phyloP scores from a whole-genome alignment of 2,113 vertebrate genomes.

The Barbus barbus region DNA sequence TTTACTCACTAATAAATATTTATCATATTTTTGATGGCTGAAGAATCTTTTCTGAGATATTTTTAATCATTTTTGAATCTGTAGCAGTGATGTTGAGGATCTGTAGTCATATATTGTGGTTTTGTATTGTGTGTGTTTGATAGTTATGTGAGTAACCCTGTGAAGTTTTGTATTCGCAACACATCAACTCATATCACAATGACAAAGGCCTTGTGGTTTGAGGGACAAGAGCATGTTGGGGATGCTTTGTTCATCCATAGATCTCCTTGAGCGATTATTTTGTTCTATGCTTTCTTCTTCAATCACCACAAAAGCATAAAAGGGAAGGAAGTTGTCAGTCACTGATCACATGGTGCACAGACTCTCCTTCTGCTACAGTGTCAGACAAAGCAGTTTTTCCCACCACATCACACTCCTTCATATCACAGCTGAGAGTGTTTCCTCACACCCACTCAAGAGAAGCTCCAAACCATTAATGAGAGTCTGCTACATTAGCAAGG shows the following conservation, averaged over 20 bases:
- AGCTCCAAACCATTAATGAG: neutral
- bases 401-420: conserved; percentile 8
- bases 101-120: neutral
- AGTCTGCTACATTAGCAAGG: neutral
- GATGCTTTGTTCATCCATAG: neutral
- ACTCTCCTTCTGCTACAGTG: neutral
- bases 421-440: neutral
- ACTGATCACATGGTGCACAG: conserved; percentile 26
- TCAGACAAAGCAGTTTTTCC: neutral
- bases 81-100: neutral
- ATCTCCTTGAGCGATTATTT: neutral
- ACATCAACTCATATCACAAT: neutral
- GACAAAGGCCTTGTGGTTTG: conserved; percentile 1
- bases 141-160: neutral
- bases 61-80: neutral
- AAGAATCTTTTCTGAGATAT: neutral
- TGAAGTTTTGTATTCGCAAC: neutral
- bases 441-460: neutral
- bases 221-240: conserved; percentile 7
- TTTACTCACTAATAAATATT: neutral
- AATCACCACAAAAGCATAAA: conserved; percentile 28
- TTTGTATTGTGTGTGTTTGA: neutral
- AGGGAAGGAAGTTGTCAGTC: conserved; percentile 13
- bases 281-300: neutral
- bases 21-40: neutral